Base-by-base conservation (phyloP, 2,888 invertebrate genomes). In the Leptarthrus brevirostris region DNA sequence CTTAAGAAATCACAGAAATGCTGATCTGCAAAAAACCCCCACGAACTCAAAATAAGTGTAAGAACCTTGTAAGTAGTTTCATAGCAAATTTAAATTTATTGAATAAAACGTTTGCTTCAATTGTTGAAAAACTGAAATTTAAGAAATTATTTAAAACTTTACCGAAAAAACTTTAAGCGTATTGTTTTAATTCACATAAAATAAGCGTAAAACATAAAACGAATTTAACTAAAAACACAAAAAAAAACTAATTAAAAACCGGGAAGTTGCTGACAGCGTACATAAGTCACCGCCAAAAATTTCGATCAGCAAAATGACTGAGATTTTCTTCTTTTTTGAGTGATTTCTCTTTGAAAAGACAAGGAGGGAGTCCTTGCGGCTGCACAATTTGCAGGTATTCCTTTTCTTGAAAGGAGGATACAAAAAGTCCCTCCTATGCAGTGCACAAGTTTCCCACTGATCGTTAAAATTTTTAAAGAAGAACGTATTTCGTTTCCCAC, bases 261-360 rank as follows among this genome's bases (percentile, higher is more conserved):
- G 3, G 8, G 8, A 30, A 30, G 8, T 30, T 30, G 2, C 36
- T 20, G 36, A 14, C 40, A 58, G 36, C 58, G 36, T 18, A 12
- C 34, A 34, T 36, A 40, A 58, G 20, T 58, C 58, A 58, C 58
- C 36, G 58, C 58, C 58, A 58, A 58, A 49, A 58, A 58, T 58
- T 58, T 40, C 8, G 58, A 58, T 36, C 36, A 16, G 26, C 58
- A 36, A 40, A 56, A 58, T 58, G 58, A 34, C 34, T 12, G 2
- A 36, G 58, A 58, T 58, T 58, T 58, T 12, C 36, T n/a, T 36
- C 5, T 3, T 58, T 53, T n/a, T 40, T 49, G 1, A 49, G 44
- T 6, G n/a, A 36, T 58, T 58, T 34, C 26, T 18, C 20, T 0
- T 18, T 20, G 36, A 34, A 36, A 36, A 58, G 36, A 20, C 20